Evolutionary conservation across 2,113 vertebrate genomes (phyloP).

Genomic region (Saiga tatarica): DNA sequence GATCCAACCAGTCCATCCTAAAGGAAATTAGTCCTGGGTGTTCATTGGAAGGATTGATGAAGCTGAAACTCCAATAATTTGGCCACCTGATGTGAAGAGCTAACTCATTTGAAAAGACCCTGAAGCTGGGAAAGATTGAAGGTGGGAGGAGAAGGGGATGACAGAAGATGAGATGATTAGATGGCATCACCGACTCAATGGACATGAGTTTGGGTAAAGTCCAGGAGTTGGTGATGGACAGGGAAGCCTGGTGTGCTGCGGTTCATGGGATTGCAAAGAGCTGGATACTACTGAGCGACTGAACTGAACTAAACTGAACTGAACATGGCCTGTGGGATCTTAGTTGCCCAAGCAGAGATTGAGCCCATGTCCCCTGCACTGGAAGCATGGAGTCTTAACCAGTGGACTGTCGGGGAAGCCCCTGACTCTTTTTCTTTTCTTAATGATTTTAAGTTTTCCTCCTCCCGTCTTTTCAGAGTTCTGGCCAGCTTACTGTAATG

Average conservation of each 20-base stretch:
- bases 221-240: no score
- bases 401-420: background rate
- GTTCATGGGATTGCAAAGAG: no score
- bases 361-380: background rate
- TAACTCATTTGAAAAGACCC: no score
- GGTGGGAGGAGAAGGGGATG: no score
- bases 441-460: background rate
- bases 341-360: background rate
- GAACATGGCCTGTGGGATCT: background rate
- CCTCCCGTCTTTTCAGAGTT: background rate
- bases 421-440: background rate
- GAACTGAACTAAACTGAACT: no score
- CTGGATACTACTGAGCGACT: accelerated
- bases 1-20: background rate
- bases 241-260: no score
- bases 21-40: background rate
- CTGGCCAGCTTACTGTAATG: background rate
- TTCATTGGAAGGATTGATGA: background rate
- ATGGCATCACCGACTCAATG: no score
- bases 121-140: no score
- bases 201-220: no score
- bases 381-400: background rate
- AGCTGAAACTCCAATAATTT: background rate
- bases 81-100: no score
- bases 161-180: no score